Base-by-base conservation (phyloP, 2,113 vertebrate species). In the Zapornia atra region DNA sequence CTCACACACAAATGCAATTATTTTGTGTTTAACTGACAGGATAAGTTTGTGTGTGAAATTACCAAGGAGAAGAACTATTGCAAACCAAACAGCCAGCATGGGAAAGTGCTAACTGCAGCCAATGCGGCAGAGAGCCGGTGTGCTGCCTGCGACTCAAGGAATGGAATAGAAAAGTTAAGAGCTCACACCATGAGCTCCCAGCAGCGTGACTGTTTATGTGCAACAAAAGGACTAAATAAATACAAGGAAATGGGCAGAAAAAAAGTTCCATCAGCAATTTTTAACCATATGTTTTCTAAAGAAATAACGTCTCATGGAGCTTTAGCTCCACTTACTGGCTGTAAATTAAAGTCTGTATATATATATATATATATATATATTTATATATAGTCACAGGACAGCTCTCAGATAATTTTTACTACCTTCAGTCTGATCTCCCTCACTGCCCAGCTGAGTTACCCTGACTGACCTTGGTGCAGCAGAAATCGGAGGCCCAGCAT, bases 241-340 rank as follows among this genome's bases (percentile, higher is more conserved):
- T 86, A 75, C 40, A 13, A 70, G 95, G 60, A 89, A 95, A 96
- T 82, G 57, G 69, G 69, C 48, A 31, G 86, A 34, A 48, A 88
- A 95, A 81, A 63, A 18, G 9, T 96, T 92, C 59, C 77, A 91
- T 78, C 79, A 84, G 86, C 73, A 91, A 70, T 88, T 96, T 86
- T 95, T 94, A 96, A 50, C 38, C 68, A 33, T 90, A 46, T 64
- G 31, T 46, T 88, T 77, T 34, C 79, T 48, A 72, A 72, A 85
- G 63, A 46, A 77, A 81, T 64, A 46, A 70, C 12, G 10, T 97
- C 51, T 94, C 66, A 2, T 59, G 94, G 98, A 97, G 86, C 97
- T 97, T 97, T 97, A 97, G 98, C 98, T 98, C 98, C 98, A 97
- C 98, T 98, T 98, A 95, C 98, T 97, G 98, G 98, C 78, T 96